Conservation (phyloP, 2,113 vertebrate genomes). For the Oriolus oriolus region DNA sequence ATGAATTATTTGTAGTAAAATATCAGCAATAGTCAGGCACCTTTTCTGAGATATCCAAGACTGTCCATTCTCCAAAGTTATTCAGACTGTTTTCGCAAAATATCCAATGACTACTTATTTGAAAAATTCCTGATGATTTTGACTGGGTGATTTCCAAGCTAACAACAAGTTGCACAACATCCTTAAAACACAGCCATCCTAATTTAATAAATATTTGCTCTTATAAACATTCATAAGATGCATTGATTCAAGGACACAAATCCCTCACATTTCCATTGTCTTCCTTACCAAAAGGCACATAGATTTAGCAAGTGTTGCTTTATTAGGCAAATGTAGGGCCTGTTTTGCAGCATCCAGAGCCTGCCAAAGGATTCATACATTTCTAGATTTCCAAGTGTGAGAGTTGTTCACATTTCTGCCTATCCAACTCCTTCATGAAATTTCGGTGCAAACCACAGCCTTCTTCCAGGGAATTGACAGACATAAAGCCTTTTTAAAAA, state of each 20-base stretch:
- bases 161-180: neutral
- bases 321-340: neutral
- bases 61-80: neutral
- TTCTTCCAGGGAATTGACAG: neutral
- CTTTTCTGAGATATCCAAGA: neutral
- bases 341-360: neutral
- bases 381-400: neutral
- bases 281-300: neutral
- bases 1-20: slow-evolving; percentile 8
- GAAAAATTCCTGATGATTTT: neutral
- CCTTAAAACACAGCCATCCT: neutral
- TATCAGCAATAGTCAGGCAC: neutral
- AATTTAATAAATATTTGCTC: neutral
- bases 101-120: neutral
- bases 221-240: neutral
- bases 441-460: neutral
- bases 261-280: neutral
- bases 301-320: neutral
- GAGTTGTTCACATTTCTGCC: neutral
- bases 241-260: neutral
- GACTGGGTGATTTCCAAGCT: neutral
- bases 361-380: neutral
- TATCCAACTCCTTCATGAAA: neutral
- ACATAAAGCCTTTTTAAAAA: neutral
- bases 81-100: neutral